These are phyloP conservation scores for Sula dactylatra DNA, from an alignment of 2,113 vertebrate genomes.

Conservation along the genomic window DNA sequence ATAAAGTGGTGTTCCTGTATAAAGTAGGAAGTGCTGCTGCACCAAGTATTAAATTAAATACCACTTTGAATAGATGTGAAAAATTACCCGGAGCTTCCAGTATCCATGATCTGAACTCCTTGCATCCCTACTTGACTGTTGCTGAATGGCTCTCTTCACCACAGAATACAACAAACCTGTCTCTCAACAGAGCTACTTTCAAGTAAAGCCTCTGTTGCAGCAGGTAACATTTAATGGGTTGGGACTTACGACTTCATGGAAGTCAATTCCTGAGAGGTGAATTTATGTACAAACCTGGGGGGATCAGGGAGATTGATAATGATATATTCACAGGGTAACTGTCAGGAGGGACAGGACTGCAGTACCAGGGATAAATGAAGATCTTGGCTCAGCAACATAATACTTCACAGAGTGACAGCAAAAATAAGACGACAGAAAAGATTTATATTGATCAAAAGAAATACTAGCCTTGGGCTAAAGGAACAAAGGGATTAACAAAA, in stretches of 20 bases:
- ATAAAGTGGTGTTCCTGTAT: not conserved
- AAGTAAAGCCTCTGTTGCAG: not conserved
- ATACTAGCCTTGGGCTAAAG: slow-evolving; percentile 38
- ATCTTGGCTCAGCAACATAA: slow-evolving; percentile 26
- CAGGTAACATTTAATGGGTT: slow-evolving; percentile 9
- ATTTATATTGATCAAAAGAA: slow-evolving; percentile 50
- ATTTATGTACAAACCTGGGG: slow-evolving; percentile 44
- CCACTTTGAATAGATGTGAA: not conserved
- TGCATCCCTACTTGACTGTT: not conserved
- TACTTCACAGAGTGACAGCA: not conserved
- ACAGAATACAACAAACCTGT: not conserved
- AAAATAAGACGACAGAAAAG: slow-evolving; percentile 32
- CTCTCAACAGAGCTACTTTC: not conserved
- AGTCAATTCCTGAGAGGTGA: slow-evolving; percentile 7
- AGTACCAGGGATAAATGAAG: slow-evolving; percentile 31
- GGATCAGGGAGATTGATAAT: slow-evolving; percentile 47
- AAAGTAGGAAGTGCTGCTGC: not conserved
- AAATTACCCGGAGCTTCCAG: not conserved
- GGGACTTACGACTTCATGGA: not conserved
- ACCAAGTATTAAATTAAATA: not conserved
- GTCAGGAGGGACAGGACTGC: slow-evolving; percentile 15
- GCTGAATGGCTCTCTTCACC: not conserved
- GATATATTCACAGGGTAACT: slow-evolving; percentile 32
- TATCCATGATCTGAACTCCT: not conserved
- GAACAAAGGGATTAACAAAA: slow-evolving; percentile 25